phyloP scores from a whole-genome alignment of 1,140 invertebrate genomes.

The Papilio helenus region DNA sequence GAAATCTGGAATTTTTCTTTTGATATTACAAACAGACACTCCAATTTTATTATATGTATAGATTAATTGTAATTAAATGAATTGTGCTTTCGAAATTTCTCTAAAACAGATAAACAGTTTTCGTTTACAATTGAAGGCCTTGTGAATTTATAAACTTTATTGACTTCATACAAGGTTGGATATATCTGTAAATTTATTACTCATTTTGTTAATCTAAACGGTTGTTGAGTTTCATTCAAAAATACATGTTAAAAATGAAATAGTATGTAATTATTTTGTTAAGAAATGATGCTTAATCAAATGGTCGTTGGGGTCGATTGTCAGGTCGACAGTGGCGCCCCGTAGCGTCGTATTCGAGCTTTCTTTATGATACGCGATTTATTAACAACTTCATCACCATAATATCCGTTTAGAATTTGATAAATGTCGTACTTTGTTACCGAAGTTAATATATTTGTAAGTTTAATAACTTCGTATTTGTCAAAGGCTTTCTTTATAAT shows the following conservation, averaged over 20 bases:
- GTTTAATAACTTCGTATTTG: not conserved
- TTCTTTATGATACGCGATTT: slow-evolving; percentile 53
- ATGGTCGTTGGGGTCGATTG: slow-evolving; percentile 45
- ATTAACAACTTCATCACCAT: slow-evolving; percentile 51
- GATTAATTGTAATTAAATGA: too few relatives aligned
- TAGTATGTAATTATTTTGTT: slow-evolving; percentile 61
- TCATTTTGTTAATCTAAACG: slow-evolving; percentile 20
- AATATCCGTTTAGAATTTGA: slow-evolving; percentile 36
- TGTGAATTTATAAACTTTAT: too few relatives aligned
- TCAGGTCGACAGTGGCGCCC: slow-evolving; percentile 50
- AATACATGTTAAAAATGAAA: slow-evolving; percentile 41
- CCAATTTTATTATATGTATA: too few relatives aligned
- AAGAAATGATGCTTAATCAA: slow-evolving; percentile 50
- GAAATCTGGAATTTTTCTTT: too few relatives aligned
- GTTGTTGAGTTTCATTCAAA: slow-evolving; percentile 32
- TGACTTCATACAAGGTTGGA: too few relatives aligned
- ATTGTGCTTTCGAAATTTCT: too few relatives aligned
- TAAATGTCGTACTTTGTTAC: slow-evolving; percentile 31
- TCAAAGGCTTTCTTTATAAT: not conserved
- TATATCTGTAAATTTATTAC: too few relatives aligned
- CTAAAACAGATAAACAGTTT: too few relatives aligned
- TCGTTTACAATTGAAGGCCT: too few relatives aligned
- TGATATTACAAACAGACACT: too few relatives aligned
- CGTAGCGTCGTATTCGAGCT: slow-evolving; percentile 49
- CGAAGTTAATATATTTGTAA: slow-evolving; percentile 14